A percentile compares a stretch with the other conserved stretches of the same genome.
Evolutionary conservation across 2,797 vertebrate species (phyloP).

Genomic region (Thalassophryne amazonica): DNA sequence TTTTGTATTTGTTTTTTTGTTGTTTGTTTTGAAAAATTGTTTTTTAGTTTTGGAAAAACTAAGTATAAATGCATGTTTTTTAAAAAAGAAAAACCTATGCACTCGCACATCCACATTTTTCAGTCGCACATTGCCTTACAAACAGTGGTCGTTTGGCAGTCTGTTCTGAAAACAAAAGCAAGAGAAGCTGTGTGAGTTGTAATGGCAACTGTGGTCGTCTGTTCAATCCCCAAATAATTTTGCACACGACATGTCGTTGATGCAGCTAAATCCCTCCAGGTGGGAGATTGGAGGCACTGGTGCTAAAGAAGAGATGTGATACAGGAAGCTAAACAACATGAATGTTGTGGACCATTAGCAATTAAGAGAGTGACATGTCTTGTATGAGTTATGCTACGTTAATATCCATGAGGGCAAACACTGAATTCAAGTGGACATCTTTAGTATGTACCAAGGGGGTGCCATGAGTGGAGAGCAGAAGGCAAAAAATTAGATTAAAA

Average conservation of each 20-base stretch:
- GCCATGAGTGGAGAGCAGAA: neutral
- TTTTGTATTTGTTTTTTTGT: too few relatives aligned
- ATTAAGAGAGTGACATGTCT: constrained; percentile 5
- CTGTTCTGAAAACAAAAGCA: constrained; percentile 16
- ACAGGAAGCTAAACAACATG: neutral
- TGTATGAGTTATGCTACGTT: neutral
- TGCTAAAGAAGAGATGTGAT: neutral
- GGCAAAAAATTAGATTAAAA: neutral
- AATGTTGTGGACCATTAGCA: constrained; percentile 2
- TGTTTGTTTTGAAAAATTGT: too few relatives aligned
- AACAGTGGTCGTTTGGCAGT: constrained; percentile 27
- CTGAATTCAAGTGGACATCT: constrained; percentile 3
- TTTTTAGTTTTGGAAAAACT: too few relatives aligned
- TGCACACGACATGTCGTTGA: constrained; percentile 27
- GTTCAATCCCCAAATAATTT: constrained; percentile 47
- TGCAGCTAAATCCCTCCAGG: constrained; percentile 22
- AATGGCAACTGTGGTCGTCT: constrained; percentile 57
- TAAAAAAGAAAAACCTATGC: too few relatives aligned
- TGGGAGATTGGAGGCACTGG: neutral
- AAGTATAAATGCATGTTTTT: too few relatives aligned
- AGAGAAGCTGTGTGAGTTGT: constrained; percentile 39
- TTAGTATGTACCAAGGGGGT: neutral
- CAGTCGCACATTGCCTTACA: neutral
- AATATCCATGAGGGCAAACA: neutral
- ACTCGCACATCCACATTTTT: neutral